Evolutionary conservation across 1,140 invertebrate species (phyloP).

Genomic region (Meloidogyne floridensis): DNA sequence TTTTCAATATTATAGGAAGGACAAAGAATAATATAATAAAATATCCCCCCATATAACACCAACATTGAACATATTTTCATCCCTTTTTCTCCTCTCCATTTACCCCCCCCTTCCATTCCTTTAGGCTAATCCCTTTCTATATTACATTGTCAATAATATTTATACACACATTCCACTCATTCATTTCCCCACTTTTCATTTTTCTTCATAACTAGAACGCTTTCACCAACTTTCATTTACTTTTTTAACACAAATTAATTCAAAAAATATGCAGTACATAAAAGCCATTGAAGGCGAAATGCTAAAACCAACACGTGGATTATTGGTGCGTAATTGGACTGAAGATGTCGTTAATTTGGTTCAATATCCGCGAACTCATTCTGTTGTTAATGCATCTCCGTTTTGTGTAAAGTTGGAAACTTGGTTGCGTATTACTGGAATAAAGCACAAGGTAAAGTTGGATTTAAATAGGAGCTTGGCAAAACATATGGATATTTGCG

Average conservation of each 20-base stretch:
- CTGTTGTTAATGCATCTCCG: conserved; percentile 82
- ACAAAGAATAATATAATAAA: not conserved
- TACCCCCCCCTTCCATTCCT: not conserved
- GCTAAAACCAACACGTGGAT: conserved; percentile 14
- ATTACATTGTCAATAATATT: not conserved
- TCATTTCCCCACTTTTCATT: not conserved
- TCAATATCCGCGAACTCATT: conserved; percentile 81
- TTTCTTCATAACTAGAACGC: not conserved
- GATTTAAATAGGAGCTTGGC: not conserved
- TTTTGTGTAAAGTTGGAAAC: conserved; percentile 71
- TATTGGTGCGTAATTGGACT: conserved; percentile 74
- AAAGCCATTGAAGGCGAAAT: conserved; percentile 13
- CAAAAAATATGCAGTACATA: not conserved
- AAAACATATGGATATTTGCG: too few relatives aligned
- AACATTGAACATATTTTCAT: not conserved
- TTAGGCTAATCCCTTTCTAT: not conserved
- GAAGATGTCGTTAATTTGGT: conserved; percentile 90
- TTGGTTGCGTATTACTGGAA: not conserved
- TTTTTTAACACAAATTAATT: not conserved
- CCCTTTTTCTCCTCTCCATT: not conserved
- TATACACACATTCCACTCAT: not conserved
- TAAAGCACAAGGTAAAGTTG: not conserved
- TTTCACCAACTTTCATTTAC: not conserved
- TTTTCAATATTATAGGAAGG: not conserved
- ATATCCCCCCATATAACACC: not conserved